Evolutionary conservation across 2,888 invertebrate genomes (phyloP).

Genomic region (Cremastinae sp.): DNA sequence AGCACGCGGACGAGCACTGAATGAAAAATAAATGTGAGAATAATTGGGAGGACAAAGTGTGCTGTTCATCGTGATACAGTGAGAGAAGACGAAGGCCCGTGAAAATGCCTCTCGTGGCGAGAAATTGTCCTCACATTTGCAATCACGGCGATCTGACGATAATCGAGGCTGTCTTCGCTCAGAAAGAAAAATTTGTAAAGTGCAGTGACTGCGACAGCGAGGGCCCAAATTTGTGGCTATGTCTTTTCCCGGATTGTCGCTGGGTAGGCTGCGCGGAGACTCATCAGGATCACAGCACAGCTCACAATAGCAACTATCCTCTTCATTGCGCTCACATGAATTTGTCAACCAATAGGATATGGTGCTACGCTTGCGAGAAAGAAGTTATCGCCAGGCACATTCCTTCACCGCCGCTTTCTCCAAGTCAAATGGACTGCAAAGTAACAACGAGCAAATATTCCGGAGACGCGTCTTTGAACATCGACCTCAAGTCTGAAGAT

Average conservation of each 20-base stretch:
- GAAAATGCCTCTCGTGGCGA: slow-evolving; percentile 75
- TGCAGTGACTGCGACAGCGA: slow-evolving; percentile 88
- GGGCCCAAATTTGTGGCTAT: slow-evolving; percentile 93
- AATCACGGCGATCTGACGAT: slow-evolving; percentile 73
- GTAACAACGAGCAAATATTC: slow-evolving; percentile 66
- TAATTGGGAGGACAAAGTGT: slow-evolving; percentile 4
- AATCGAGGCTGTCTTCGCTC: slow-evolving; percentile 72
- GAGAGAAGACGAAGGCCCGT: slow-evolving; percentile 24
- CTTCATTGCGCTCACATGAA: slow-evolving; percentile 92
- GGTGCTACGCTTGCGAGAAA: slow-evolving; percentile 93
- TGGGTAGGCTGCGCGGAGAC: slow-evolving; percentile 92
- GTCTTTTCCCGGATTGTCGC: slow-evolving; percentile 89
- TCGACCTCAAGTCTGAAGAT: slow-evolving; percentile 69
- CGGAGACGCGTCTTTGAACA: slow-evolving; percentile 69
- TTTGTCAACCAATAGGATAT: slow-evolving; percentile 90
- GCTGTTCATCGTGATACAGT: slow-evolving; percentile 7
- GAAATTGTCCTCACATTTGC: slow-evolving; percentile 75
- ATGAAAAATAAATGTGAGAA: slow-evolving; percentile 43
- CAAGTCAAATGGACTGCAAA: slow-evolving; percentile 72
- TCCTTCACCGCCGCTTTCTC: slow-evolving; percentile 70
- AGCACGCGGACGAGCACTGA: not conserved
- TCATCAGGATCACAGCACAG: slow-evolving; percentile 90
- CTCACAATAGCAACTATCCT: slow-evolving; percentile 87
- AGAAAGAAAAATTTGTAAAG: slow-evolving; percentile 73
- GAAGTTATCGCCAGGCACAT: slow-evolving; percentile 83